phyloP scores from a whole-genome alignment of 37 sponge, comb jelly and placozoan species.

The Hormiphora californensis region DNA sequence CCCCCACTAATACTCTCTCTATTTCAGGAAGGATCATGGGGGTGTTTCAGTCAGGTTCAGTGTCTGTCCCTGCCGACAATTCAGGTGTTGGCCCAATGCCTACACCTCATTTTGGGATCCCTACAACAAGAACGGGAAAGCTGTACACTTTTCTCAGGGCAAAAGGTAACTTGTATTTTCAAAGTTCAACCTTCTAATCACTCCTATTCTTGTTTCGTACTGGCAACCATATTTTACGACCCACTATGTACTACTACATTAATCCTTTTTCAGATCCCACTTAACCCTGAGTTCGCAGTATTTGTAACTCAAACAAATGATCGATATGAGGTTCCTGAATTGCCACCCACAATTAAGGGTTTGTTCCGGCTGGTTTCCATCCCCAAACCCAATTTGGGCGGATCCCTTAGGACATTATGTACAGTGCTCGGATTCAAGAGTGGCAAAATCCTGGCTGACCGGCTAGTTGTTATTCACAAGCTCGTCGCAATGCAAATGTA shows the following conservation, averaged over 20 bases:
- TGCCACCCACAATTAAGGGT: conserved; percentile 59
- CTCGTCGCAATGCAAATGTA: conserved; percentile 70
- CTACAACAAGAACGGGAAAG: conserved; percentile 51
- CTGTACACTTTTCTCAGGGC: conserved; percentile 54
- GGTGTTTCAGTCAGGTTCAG: conserved; percentile 62
- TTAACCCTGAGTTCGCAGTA: conserved; percentile 35
- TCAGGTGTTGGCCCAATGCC: conserved; percentile 62
- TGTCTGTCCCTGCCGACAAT: conserved; percentile 52
- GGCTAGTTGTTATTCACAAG: conserved; percentile 61
- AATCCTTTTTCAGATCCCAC: conserved; percentile 10
- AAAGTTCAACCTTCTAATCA: no score
- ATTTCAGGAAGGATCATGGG: conserved; percentile 69
- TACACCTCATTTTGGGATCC: conserved; percentile 58
- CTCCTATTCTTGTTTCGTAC: neutral
- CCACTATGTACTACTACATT: neutral
- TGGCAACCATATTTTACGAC: neutral
- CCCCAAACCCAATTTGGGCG: conserved; percentile 58
- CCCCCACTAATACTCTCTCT: neutral
- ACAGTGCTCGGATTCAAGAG: conserved; percentile 63
- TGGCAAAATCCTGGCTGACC: conserved; percentile 60
- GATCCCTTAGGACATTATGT: conserved; percentile 57
- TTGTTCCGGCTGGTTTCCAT: conserved; percentile 71
- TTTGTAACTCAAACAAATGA: conserved; percentile 56
- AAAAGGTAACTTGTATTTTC: conserved; percentile 68
- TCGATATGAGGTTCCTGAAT: neutral